Base-by-base conservation (phyloP, 2,797 vertebrate genomes). In the Pipistrellus pygmaeus region DNA sequence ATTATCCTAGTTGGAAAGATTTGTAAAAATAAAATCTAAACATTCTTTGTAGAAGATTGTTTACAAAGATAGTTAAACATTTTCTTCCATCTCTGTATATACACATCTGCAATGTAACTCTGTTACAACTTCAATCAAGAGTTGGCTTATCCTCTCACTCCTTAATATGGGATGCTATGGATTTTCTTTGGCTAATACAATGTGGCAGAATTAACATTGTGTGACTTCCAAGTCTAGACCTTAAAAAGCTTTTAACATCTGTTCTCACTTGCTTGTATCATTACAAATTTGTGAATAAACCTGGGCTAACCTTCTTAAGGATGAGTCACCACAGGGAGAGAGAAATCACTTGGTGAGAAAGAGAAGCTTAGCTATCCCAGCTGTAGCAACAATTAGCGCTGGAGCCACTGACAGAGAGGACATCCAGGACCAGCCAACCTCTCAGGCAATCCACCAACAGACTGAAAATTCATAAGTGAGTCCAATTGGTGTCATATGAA, bases 21-120 rank as follows among this genome's bases (percentile, higher is more conserved):
- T 6, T 46, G 27, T 69, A 18, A 73, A 90, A 93, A 62, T 68
- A 55, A 76, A 51, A 71, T 32, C 21, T 35, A n/a, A 11, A 88
- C 21, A 73, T 94, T 48, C 3, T 81, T 94, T 76, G 38, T 48
- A 18, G 68, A 77, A 15, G 15, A 48, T 77, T 85, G 30, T 84
- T 97, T 88, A 77, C 6, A 90, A 92, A 78, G 27, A 57, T 60
- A 30, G n/a, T 35, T 32, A 57, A 44, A 68, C 68, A 77, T 35
- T 75, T 23, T 85, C 18, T 95, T 38, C 66, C 30, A 81, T 76
- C 51, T 80, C 18, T 90, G 30, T 90, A 46, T 3, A 32, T 20
- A 55, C 14, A 38, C 32, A 30, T 30, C 60, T 85, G 68, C 21
- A 38, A n/a, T 78, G 13, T 18, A 81, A 62, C 6, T 80, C 81